phyloP scores from a whole-genome alignment of 2,113 vertebrate species.

The Ahaetulla prasina region DNA sequence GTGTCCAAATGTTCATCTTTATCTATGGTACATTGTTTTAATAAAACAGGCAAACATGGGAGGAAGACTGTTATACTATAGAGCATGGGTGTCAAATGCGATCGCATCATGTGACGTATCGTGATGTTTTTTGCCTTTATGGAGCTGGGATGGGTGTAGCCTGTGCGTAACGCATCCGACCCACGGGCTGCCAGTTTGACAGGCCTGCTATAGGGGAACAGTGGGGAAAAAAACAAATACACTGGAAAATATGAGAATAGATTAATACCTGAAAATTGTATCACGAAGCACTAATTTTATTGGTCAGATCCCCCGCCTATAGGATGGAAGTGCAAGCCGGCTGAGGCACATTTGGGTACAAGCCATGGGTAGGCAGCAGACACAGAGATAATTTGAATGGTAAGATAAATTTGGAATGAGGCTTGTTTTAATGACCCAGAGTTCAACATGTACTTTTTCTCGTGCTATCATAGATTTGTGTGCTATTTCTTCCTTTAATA shows the following conservation, averaged over 20 bases:
- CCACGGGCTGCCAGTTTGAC: no score
- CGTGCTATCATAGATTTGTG: not conserved
- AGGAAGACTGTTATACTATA: not conserved
- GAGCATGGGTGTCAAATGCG: no score
- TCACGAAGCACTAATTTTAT: not conserved
- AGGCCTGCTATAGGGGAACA: not conserved
- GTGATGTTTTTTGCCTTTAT: no score
- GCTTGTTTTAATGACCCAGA: not conserved
- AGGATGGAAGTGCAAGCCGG: not conserved
- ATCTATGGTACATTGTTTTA: not conserved
- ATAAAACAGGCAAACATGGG: not conserved
- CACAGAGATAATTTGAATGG: not conserved
- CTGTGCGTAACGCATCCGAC: no score
- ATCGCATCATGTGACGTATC: no score
- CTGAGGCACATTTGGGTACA: not conserved
- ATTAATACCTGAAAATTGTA: not conserved
- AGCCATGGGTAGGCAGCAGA: not conserved
- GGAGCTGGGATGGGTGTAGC: no score
- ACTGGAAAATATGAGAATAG: not conserved
- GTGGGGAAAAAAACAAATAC: no score
- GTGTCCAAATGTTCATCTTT: not conserved
- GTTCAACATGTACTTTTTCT: not conserved
- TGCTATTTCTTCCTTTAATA: not conserved
- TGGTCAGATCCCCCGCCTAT: not conserved
- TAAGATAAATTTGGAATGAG: not conserved